These are phyloP conservation scores for Scotopteryx bipunctaria DNA, from an alignment of 2,888 invertebrate species.

Conservation along the genomic window DNA sequence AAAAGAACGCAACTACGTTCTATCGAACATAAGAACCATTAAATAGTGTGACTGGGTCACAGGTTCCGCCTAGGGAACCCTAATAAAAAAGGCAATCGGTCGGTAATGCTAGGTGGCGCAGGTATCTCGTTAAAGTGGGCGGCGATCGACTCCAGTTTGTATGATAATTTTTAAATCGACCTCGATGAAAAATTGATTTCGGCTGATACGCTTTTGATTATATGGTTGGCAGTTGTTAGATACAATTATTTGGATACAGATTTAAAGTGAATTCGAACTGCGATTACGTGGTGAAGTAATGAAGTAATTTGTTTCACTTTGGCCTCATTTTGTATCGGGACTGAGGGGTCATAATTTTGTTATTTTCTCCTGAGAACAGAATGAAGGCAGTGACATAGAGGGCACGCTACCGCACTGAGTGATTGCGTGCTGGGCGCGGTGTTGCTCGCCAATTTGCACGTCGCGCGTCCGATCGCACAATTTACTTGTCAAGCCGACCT, in stretches of 20 bases:
- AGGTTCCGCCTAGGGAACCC: constrained; percentile 10
- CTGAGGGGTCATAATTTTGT: background rate
- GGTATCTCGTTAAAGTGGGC: constrained; percentile 50
- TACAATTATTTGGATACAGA: constrained; percentile 71
- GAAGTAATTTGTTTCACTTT: constrained; percentile 38
- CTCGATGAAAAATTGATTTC: constrained; percentile 80
- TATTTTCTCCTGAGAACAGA: background rate
- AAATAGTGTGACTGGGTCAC: no score
- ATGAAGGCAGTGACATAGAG: constrained; percentile 28
- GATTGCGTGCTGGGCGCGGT: constrained; percentile 52
- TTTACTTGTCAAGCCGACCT: constrained; percentile 71
- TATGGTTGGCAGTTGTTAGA: constrained; percentile 70
- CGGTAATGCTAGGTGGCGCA: constrained; percentile 19
- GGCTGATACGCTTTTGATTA: constrained; percentile 79
- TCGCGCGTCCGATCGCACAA: constrained; percentile 66
- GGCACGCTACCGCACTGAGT: constrained; percentile 32
- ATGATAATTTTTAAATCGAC: constrained; percentile 79
- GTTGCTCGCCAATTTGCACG: constrained; percentile 71
- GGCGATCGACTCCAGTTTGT: constrained; percentile 53
- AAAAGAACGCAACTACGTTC: no score
- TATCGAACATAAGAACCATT: no score
- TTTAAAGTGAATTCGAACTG: constrained; percentile 47
- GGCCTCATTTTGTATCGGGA: background rate
- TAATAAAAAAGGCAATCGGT: constrained; percentile 22
- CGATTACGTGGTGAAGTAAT: constrained; percentile 42